Evolutionary conservation across 2,888 invertebrate genomes (phyloP).

Genomic region (Zonitis immaculata): DNA sequence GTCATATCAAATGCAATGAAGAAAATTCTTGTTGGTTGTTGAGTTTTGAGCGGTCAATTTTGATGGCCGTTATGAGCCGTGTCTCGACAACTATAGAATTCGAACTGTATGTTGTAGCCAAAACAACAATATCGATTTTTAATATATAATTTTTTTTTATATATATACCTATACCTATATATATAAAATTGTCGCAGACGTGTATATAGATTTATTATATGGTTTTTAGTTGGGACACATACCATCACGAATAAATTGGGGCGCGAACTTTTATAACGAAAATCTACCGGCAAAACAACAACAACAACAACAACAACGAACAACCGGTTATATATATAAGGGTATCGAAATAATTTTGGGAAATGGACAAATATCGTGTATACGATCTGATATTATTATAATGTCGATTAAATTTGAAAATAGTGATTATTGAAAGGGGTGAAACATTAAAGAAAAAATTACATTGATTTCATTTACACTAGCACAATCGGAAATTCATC

Average conservation of each 20-base stretch:
- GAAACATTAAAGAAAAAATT: conserved; percentile 21
- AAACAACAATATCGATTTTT: conserved; percentile 2
- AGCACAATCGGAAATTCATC: conserved; percentile 20
- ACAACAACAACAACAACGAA: background rate
- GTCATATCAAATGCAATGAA: background rate
- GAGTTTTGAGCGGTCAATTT: conserved; percentile 6
- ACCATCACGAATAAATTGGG: conserved; percentile 1
- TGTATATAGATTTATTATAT: background rate
- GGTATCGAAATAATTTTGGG: too few species aligned
- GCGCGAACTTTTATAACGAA: background rate
- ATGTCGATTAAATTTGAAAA: background rate
- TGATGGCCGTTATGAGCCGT: conserved; percentile 17
- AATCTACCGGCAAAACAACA: background rate
- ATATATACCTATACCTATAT: too few species aligned
- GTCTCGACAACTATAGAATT: conserved; percentile 24
- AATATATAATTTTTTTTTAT: too few species aligned
- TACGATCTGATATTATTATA: background rate
- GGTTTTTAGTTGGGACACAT: background rate
- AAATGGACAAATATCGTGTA: background rate
- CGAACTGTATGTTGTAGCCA: conserved; percentile 18
- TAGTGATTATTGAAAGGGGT: background rate
- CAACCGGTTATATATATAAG: background rate
- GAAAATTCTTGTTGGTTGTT: background rate
- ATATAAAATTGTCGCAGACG: background rate
- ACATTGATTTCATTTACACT: conserved; percentile 34